A percentile compares a stretch with the other conserved stretches of the same genome.
phyloP scores from a whole-genome alignment of 2,113 vertebrate genomes.

The Aphelocoma coerulescens region DNA sequence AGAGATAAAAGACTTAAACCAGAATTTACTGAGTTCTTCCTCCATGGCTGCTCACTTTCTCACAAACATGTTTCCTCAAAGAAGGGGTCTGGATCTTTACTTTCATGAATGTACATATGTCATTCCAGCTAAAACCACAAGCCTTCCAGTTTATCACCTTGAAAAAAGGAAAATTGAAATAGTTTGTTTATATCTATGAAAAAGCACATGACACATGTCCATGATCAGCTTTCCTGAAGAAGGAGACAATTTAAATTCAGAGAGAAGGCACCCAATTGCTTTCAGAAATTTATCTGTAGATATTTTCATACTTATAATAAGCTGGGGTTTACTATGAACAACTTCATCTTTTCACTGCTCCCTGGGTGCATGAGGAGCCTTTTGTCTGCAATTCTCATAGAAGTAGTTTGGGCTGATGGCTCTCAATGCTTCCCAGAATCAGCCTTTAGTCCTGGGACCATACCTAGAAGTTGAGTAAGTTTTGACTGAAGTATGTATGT shows the following conservation, averaged over 20 bases:
- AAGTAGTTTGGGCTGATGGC: neutral
- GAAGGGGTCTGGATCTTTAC: neutral
- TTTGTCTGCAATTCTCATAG: neutral
- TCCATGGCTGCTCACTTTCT: neutral
- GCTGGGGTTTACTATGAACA: neutral
- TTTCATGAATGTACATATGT: neutral
- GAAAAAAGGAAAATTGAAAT: neutral
- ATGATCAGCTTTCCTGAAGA: neutral
- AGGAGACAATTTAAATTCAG: neutral
- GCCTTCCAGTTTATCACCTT: neutral
- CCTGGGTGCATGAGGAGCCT: neutral
- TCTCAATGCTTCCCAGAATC: neutral
- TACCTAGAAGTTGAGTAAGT: neutral
- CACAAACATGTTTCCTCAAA: neutral
- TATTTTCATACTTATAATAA: neutral
- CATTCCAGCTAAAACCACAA: neutral
- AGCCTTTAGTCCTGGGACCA: neutral
- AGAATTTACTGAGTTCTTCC: neutral
- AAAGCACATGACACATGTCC: neutral
- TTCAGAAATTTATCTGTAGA: neutral
- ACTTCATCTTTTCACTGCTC: neutral
- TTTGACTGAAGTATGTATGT: neutral
- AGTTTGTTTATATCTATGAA: neutral
- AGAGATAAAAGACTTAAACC: neutral
- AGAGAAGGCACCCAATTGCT: neutral